These are phyloP conservation scores for Plagodis pulveraria DNA, from an alignment of 2,888 invertebrate species.

Conservation along the genomic window DNA sequence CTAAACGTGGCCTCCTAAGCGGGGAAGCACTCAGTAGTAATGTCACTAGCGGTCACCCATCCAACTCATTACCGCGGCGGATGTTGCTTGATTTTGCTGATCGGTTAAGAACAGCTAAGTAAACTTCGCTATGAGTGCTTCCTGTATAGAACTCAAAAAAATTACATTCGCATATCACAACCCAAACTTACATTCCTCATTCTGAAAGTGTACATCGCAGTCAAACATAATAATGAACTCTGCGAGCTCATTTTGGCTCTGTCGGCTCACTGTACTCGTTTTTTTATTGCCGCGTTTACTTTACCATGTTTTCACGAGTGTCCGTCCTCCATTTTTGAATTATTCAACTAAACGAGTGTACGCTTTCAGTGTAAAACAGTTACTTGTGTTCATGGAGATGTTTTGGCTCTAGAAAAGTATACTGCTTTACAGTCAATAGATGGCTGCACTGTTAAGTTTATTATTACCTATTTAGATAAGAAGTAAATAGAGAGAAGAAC, in stretches of 20 bases:
- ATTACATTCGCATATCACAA: conserved; percentile 4
- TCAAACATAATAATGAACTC: conserved; percentile 48
- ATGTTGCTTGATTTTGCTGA: too few relatives aligned
- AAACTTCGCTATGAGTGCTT: too few relatives aligned
- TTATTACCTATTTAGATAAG: too few relatives aligned
- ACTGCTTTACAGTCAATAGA: too few relatives aligned
- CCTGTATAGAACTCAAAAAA: background rate
- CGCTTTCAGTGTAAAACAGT: conserved; percentile 17
- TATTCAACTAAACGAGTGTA: conserved; percentile 64
- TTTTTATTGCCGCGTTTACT: conserved; percentile 56
- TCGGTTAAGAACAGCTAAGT: too few relatives aligned
- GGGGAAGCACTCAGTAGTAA: too few relatives aligned
- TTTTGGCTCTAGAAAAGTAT: too few relatives aligned
- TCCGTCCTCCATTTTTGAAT: conserved; percentile 66
- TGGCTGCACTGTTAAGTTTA: too few relatives aligned
- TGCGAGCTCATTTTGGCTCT: conserved; percentile 18
- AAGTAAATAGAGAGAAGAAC: too few relatives aligned
- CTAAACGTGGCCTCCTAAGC: too few relatives aligned
- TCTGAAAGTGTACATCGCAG: conserved; percentile 22
- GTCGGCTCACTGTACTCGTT: conserved; percentile 27
- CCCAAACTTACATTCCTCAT: conserved; percentile 5
- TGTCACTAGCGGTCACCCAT: too few relatives aligned
- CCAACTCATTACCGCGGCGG: too few relatives aligned
- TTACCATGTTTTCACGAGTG: conserved; percentile 56
- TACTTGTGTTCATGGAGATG: background rate